Conservation (phyloP, 2,797 vertebrate genomes). For the Enteromius paludinosus region DNA sequence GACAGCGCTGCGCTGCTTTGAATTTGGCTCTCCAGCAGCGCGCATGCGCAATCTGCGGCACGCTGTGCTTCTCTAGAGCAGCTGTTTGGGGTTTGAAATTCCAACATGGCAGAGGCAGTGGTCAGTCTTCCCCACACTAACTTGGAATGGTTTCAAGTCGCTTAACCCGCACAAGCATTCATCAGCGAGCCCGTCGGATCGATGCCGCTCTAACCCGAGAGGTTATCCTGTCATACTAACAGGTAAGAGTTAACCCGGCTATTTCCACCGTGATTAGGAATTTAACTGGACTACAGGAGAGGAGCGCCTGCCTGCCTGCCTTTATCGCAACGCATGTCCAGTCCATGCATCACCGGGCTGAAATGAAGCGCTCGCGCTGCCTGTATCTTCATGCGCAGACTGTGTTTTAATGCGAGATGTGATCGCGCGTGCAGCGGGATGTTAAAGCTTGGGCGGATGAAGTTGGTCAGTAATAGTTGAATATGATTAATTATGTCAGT, state of each 20-base stretch:
- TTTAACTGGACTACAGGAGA: conserved; percentile 65
- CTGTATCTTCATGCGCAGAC: conserved; percentile 36
- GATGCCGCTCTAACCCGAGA: conserved; percentile 86
- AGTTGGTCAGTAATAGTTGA: conserved; percentile 47
- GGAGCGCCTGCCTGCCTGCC: conserved; percentile 58
- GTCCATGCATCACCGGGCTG: conserved; percentile 63
- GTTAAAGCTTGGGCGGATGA: conserved; percentile 27
- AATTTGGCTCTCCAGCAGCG: conserved; percentile 90
- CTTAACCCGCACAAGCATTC: conserved; percentile 85
- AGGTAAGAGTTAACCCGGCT: conserved; percentile 85
- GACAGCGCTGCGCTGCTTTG: conserved; percentile 76
- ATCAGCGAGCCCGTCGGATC: conserved; percentile 84
- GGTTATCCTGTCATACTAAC: conserved; percentile 83
- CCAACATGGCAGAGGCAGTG: conserved; percentile 99
- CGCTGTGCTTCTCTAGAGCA: conserved; percentile 89
- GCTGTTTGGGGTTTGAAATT: conserved; percentile 99
- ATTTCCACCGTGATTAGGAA: conserved; percentile 65
- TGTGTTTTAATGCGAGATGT: conserved; percentile 33
- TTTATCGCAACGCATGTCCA: conserved; percentile 53
- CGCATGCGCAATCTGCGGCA: conserved; percentile 92
- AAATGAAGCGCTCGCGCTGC: conserved; percentile 56
- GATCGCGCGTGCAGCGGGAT: conserved; percentile 41
- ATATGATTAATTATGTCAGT: conserved; percentile 38
- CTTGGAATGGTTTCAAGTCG: conserved; percentile 96
- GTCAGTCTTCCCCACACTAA: conserved; percentile 93